These are phyloP conservation scores for Pseudopleuronectes americanus DNA, from an alignment of 2,797 vertebrate genomes.

Conservation along the genomic window DNA sequence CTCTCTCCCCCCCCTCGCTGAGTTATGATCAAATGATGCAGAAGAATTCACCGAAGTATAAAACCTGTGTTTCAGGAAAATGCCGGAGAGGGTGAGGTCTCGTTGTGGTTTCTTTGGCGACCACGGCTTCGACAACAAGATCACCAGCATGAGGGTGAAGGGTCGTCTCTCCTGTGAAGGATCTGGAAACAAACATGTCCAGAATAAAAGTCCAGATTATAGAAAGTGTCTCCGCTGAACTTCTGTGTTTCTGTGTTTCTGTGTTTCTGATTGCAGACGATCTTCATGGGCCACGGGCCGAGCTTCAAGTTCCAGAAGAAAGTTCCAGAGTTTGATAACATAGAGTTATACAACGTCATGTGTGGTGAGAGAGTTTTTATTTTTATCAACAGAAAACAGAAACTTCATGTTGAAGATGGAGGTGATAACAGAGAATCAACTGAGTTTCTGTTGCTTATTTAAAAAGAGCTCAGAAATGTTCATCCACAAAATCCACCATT, in stretches of 20 bases:
- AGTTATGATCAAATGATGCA: no score
- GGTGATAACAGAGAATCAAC: no score
- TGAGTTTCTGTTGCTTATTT: no score
- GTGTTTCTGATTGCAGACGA: slow-evolving; percentile 83
- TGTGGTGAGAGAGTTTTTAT: slow-evolving; percentile 90
- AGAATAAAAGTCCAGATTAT: no score
- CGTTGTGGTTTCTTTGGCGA: slow-evolving; percentile 94
- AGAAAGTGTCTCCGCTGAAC: no score
- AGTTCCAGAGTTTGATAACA: slow-evolving; percentile 96
- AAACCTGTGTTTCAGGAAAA: slow-evolving; percentile 81
- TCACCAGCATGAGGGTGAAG: slow-evolving; percentile 96
- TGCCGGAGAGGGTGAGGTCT: slow-evolving; percentile 82
- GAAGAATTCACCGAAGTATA: no score
- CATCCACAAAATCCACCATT: no score
- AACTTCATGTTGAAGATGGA: neutral
- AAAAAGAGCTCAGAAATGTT: no score
- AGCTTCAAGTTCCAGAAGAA: slow-evolving; percentile 93
- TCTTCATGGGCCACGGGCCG: slow-evolving; percentile 95
- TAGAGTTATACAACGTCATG: slow-evolving; percentile 98
- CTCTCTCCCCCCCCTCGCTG: no score
- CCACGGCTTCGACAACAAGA: slow-evolving; percentile 98
- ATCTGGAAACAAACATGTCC: no score
- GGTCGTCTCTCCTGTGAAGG: no score
- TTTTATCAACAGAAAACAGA: neutral
- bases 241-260: no score